Evolutionary conservation across 2,113 vertebrate species (phyloP), one percentile per base, ranked within the genome.

Genomic region (Chelonoidis abingdonii): DNA sequence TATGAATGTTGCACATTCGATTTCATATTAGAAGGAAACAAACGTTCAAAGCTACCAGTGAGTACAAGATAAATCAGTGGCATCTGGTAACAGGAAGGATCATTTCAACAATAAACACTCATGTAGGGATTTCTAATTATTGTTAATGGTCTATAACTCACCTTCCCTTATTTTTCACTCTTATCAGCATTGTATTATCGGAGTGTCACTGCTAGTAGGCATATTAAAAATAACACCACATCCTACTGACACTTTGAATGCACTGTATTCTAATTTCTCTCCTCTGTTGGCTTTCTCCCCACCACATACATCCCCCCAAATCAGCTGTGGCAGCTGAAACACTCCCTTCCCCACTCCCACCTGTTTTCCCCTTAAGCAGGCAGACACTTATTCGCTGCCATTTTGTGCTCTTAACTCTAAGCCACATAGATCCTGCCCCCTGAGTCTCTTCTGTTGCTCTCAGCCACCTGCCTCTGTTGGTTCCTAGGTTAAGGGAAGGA

Each of bases 151-250:
- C 84, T 54, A 85, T 31, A 79, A 89, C 69, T 92, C 53, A 72
- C 53, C 94, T 94, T 94, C 80, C 80, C 65, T 95, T 97, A 14
- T 78, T 97, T 93, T 85, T 13, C 54, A 62, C 83, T 21, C 27
- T 52, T 92, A 41, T 88, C 62, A 91, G 21, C 84, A 87, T 50
- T 87, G 57, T 93, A 95, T 95, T 5, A 0, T n/a, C 92, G 91
- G 53, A 92, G 93, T n/a, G 54, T 31, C 86, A 80, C 83, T 69
- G 81, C 87, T 81, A 65, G 80, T 1, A 95, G 8, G 91, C 95
- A 91, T 86, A 91, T 4, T 84, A 80, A n/a, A 93, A 92, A 29
- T 6, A 1, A 50, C 9, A 2, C 29, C 31, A 89, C 49, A 88
- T 75, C 41, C 54, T 82, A 25, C 47, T 83, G 81, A 6, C 53